Percentiles rank a stretch among this genome's conserved stretches.
Conservation (phyloP, 2,113 vertebrate species). For the Meleagris gallopavo region DNA sequence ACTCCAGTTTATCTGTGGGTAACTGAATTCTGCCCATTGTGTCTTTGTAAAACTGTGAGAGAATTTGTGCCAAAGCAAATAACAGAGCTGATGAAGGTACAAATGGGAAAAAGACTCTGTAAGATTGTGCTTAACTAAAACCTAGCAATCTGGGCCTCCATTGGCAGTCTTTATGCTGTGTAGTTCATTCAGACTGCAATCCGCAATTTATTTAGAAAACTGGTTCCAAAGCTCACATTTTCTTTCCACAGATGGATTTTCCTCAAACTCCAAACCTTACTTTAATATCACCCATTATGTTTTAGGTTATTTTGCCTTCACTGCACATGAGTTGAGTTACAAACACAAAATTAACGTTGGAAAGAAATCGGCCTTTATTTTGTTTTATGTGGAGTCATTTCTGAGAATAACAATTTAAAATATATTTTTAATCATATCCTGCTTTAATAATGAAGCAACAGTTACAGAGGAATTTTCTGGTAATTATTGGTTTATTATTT, state of each 20-base stretch:
- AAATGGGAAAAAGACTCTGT: background rate
- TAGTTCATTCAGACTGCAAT: background rate
- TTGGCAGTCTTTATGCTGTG: background rate
- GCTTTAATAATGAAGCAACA: constrained; percentile 11
- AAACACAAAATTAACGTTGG: background rate
- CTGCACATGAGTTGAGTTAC: background rate
- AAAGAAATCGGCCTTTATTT: background rate
- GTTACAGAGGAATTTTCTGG: constrained; percentile 2
- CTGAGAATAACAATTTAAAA: background rate
- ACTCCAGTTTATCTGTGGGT: too few species aligned
- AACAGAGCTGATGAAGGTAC: background rate
- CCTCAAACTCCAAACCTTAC: background rate
- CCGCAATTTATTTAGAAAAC: background rate
- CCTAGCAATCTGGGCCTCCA: background rate
- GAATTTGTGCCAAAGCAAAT: background rate
- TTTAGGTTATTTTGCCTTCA: background rate
- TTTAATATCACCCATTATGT: background rate
- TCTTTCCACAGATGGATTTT: background rate
- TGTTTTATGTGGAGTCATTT: background rate
- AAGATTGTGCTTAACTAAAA: background rate
- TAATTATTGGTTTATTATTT: constrained; percentile 55
- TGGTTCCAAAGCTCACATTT: background rate
- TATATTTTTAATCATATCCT: background rate
- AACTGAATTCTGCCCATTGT: background rate
- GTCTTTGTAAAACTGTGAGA: background rate